Base-by-base conservation (phyloP, 2,888 invertebrate genomes). In the Catocala sponsa region DNA sequence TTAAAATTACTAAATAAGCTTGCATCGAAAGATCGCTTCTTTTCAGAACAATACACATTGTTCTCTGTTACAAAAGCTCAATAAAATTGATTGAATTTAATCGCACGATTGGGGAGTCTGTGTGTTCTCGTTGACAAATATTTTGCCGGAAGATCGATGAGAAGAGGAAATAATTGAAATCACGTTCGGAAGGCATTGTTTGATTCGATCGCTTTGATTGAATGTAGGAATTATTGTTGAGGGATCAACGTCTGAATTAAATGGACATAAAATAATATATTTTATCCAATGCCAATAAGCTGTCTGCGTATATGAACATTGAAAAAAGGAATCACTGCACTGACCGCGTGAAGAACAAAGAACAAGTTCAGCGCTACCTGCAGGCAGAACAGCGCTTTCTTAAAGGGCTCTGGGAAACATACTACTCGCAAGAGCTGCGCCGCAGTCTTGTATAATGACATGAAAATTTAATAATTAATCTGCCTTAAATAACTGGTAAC, bases 31-130 rank as follows among this genome's bases (percentile, higher is more conserved):
- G 81, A 83, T 81, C 47, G 43, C 53, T 74, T 80, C 76, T 82
- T 73, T 77, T 68, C 77, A 79, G 87, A 90, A 91, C 91, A 90
- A 91, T 91, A 79, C 81, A 74, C 79, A 91, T 91, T 91, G 91
- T 92, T 91, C 88, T 88, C 79, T 57, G 76, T 84, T 86, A 84
- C 82, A 85, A 85, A 76, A 86, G 84, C 83, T 80, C 81, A 78
- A 84, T 88, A 84, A 89, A 89, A 86, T 81, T 81, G 65, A 78
- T 77, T 76, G 70, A 78, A 76, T 78, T 78, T 52, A 66, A 71
- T 65, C 55, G 46, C 57, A 43, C 61, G 48, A 63, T 69, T 68
- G 54, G 80, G 74, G 75, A 79, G 79, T 15, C 47, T 9, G 11
- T 42, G 77, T 73, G 79, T 81, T 79, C 67, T 73, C 82, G 82